Evolutionary conservation across 1,140 invertebrate species (phyloP).

Genomic region (Leucophenga varia): DNA sequence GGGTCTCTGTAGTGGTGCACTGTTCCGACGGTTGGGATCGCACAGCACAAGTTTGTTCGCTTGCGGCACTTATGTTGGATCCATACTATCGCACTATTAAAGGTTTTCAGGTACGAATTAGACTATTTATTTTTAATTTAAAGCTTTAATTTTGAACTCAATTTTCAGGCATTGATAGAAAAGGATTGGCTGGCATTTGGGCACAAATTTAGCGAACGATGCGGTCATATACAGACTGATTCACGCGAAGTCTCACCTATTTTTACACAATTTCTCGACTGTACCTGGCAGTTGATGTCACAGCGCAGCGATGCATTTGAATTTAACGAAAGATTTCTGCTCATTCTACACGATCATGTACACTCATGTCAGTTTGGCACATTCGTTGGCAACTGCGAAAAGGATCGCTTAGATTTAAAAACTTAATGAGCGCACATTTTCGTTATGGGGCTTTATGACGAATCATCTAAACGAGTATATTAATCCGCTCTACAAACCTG

Average conservation of each 20-base stretch:
- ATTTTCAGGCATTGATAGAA: conserved; percentile 79
- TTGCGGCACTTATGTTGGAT: conserved; percentile 89
- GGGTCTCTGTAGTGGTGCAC: conserved; percentile 92
- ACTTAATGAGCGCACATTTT: conserved; percentile 87
- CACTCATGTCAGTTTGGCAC: conserved; percentile 92
- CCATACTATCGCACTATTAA: conserved; percentile 96
- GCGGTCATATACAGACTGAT: conserved; percentile 82
- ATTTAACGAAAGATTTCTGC: conserved; percentile 93
- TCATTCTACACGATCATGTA: conserved; percentile 92
- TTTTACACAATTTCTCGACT: conserved; percentile 95
- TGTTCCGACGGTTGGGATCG: conserved; percentile 98
- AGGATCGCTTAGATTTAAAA: conserved; percentile 82
- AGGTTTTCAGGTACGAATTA: conserved; percentile 71
- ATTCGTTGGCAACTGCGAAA: conserved; percentile 93
- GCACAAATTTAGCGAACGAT: conserved; percentile 92
- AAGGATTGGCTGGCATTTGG: conserved; percentile 98
- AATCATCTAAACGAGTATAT: conserved; percentile 88
- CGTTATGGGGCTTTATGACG: conserved; percentile 91
- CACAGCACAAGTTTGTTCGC: conserved; percentile 95
- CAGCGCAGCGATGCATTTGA: conserved; percentile 92
- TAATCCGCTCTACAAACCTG: conserved; percentile 87
- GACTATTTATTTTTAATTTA: no score
- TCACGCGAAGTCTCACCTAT: conserved; percentile 88
- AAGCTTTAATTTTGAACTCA: not conserved
- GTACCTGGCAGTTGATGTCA: conserved; percentile 88